A percentile compares a stretch with the other conserved stretches of the same genome.
Evolutionary conservation across 2,888 invertebrate genomes (phyloP).

Genomic region (Yponomeuta sedellus): DNA sequence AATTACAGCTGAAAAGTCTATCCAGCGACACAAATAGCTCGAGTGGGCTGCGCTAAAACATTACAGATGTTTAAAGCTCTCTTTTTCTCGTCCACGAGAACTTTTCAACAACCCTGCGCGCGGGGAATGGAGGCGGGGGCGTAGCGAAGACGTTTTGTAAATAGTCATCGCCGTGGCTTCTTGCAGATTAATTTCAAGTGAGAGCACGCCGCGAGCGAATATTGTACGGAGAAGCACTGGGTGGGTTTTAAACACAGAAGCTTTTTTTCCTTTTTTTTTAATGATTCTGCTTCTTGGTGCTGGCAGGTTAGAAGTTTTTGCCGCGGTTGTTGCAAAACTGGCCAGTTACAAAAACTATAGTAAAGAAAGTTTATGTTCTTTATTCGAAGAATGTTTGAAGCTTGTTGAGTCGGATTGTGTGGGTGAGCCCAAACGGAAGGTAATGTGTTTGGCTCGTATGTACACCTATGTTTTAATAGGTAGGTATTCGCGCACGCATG

Average conservation of each 20-base stretch:
- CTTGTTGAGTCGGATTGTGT: too few species aligned
- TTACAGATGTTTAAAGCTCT: neutral
- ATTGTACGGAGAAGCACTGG: constrained; percentile 1
- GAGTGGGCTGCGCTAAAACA: too few species aligned
- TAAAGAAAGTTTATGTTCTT: too few species aligned
- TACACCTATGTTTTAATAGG: too few species aligned
- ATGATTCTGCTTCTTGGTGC: neutral
- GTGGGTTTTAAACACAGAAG: neutral
- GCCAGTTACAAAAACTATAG: neutral
- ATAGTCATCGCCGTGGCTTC: constrained; percentile 67
- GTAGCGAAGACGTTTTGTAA: constrained; percentile 54
- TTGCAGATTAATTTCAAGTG: constrained; percentile 69
- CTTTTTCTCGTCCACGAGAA: neutral
- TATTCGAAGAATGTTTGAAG: too few species aligned
- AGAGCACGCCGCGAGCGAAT: constrained; percentile 17
- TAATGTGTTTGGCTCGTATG: too few species aligned
- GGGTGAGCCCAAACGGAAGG: too few species aligned
- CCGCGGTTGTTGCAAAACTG: neutral
- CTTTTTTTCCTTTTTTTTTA: neutral
- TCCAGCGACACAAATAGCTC: too few species aligned
- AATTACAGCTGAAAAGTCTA: too few species aligned
- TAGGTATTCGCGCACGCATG: too few species aligned
- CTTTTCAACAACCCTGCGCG: constrained; percentile 4
- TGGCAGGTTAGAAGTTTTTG: neutral
- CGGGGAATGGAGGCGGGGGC: constrained; percentile 47